These are phyloP conservation scores for Mastigias papua DNA, from an alignment of 30 jellyfish, hydroid and myxozoan species.

Conservation along the genomic window DNA sequence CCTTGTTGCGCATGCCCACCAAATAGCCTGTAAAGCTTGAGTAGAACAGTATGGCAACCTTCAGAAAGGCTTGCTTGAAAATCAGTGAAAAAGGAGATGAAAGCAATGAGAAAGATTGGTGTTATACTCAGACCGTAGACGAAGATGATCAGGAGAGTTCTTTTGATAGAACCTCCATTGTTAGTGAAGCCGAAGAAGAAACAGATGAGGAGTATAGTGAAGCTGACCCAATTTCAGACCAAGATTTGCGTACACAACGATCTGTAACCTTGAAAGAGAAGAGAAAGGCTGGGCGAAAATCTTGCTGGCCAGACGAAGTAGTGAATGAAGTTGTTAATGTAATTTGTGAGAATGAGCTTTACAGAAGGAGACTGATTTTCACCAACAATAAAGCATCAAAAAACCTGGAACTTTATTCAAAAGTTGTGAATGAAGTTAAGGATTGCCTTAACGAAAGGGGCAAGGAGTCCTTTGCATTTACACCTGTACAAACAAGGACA, in stretches of 20 bases:
- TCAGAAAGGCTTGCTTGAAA: too few relatives aligned
- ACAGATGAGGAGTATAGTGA: too few relatives aligned
- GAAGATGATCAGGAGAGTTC: too few relatives aligned
- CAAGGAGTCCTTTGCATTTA: background rate
- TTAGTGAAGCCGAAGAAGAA: slow-evolving; percentile 6
- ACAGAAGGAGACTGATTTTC: slow-evolving; percentile 45
- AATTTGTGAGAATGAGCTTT: slow-evolving; percentile 22
- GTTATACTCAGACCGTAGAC: too few relatives aligned
- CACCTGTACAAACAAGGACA: slow-evolving; percentile 52
- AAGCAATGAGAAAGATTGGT: too few relatives aligned
- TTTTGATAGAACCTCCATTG: too few relatives aligned
- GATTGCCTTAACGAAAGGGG: slow-evolving; percentile 13
- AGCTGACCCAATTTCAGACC: too few relatives aligned
- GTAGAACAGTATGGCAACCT: too few relatives aligned
- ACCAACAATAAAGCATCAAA: slow-evolving; percentile 64
- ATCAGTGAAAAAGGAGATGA: too few relatives aligned
- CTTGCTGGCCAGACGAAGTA: slow-evolving; percentile 32
- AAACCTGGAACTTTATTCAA: slow-evolving; percentile 29
- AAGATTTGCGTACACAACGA: slow-evolving; percentile 33
- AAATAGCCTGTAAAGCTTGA: too few relatives aligned
- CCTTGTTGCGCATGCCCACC: too few relatives aligned
- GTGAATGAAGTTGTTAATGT: slow-evolving; percentile 22
- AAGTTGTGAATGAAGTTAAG: slow-evolving; percentile 19
- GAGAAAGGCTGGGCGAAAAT: slow-evolving; percentile 39
- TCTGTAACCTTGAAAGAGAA: slow-evolving; percentile 37